Base-by-base conservation (phyloP, 2,888 invertebrate genomes). In the Zaprionus bogoriensis region DNA sequence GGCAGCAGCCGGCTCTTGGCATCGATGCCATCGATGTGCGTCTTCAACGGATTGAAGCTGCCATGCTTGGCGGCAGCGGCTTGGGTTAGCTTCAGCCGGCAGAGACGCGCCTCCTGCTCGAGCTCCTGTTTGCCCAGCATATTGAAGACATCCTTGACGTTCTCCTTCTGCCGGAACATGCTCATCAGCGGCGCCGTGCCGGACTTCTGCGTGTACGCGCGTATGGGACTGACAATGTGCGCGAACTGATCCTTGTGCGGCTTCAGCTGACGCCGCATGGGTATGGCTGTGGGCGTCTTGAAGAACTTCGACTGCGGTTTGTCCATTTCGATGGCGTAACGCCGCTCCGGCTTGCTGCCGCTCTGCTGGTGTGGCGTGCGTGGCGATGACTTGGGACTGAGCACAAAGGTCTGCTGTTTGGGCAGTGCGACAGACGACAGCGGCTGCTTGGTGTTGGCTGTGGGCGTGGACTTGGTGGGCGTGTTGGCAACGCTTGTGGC, bases 191-290 rank as follows among this genome's bases (percentile, higher is more conserved):
- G 92, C 0, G 90, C 88, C 2, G 83, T 86, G 1, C 89, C 86
- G 0, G 91, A 91, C 28, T 90, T 91, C 12, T 91, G 90, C 52
- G 91, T 91, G 54, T 92, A 92, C 0, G 90, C 74, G 4, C 90
- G 89, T 36, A 92, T 89, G 1, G 92, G 92, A 77, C 92, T 92
- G 1, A 91, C 75, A 47, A 92, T 88, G 61, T 91, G 70, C 0
- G 64, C 70, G 19, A 53, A 72, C n/a, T 55, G 48, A 60, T 72
- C 65, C 22, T 69, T 72, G 1, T 32, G 41, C 0, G 28, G 9
- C 5, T 64, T 55, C 0, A 45, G 9, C n/a, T 55, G 30, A 1
- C 38, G 58, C 2, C 74, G 64, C 46, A 51, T 23, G 1, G 74
- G 74, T 12, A 74, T 69, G 1, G 32, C 41, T 3, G 50, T 14